Conservation (phyloP, 2,113 vertebrate genomes). For the Sceloporus tristichus region DNA sequence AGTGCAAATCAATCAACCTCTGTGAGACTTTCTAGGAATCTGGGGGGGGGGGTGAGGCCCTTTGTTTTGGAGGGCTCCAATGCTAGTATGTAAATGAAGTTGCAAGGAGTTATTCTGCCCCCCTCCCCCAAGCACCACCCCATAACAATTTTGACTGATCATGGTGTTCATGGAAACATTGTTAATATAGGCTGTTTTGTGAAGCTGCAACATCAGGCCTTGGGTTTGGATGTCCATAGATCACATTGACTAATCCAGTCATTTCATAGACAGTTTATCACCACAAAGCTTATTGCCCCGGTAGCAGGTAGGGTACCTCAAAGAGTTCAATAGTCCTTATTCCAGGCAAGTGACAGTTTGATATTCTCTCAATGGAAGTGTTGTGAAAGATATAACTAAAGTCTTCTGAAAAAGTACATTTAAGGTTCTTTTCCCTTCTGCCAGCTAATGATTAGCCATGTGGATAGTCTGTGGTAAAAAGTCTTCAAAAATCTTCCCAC, state of each 20-base stretch:
- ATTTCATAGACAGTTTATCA: constrained; percentile 40
- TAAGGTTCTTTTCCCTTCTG: constrained; percentile 46
- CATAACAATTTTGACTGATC: not conserved
- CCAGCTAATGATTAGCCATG: constrained; percentile 6
- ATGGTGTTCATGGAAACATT: not conserved
- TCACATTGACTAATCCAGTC: not conserved
- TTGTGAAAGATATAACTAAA: constrained; percentile 22
- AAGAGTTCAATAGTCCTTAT: constrained; percentile 30
- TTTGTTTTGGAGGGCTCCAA: not conserved
- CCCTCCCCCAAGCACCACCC: not conserved
- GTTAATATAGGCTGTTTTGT: not conserved
- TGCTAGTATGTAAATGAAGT: not conserved
- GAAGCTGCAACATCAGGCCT: not conserved
- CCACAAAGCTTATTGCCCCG: constrained; percentile 14
- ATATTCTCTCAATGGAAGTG: constrained; percentile 16
- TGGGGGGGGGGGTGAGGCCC: not conserved
- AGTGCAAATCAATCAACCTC: constrained; percentile 27
- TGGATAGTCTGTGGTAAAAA: constrained; percentile 19
- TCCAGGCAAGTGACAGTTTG: constrained; percentile 46
- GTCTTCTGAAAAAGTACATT: constrained; percentile 2
- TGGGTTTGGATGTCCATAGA: constrained; percentile 5
- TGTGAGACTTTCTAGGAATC: constrained; percentile 21
- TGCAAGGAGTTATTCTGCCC: not conserved
- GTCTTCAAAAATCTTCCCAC: not conserved
- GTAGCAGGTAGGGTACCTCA: constrained; percentile 5